Conservation (phyloP, 2,888 invertebrate species). For the Dryobota labecula region DNA sequence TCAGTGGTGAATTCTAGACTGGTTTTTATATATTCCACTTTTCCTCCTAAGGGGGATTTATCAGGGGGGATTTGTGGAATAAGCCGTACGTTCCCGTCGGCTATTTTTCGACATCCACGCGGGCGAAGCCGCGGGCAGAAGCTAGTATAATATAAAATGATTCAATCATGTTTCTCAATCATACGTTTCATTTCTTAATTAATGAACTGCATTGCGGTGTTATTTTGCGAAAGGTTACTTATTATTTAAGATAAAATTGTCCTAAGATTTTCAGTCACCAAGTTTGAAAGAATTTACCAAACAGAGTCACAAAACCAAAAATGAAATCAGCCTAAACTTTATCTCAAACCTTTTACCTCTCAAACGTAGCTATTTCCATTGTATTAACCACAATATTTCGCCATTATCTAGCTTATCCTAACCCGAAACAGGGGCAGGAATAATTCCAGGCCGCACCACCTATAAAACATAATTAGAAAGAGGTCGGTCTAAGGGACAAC, state of each 20-base stretch:
- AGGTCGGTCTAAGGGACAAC: conserved; percentile 65
- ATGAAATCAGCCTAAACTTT: neutral
- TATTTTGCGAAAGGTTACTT: neutral
- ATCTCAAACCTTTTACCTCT: conserved; percentile 1
- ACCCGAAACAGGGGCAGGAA: conserved; percentile 26
- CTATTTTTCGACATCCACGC: too few species aligned
- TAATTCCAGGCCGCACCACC: conserved; percentile 60
- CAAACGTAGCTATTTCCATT: conserved; percentile 22
- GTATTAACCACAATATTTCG: conserved; percentile 42
- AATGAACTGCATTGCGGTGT: too few species aligned
- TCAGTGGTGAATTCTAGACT: too few species aligned
- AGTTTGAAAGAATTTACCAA: neutral
- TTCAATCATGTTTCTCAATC: neutral
- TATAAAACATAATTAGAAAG: conserved; percentile 76
- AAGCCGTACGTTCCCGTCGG: too few species aligned
- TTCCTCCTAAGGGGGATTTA: too few species aligned
- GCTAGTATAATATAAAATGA: too few species aligned
- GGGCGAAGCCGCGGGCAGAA: too few species aligned
- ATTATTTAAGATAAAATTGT: neutral
- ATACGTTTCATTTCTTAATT: neutral
- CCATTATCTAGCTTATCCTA: conserved; percentile 42
- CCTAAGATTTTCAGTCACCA: neutral
- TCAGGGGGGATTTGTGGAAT: too few species aligned
- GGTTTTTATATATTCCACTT: too few species aligned
- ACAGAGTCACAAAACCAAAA: neutral